These are phyloP conservation scores for Sinodicranocentrus sp. DNA, from an alignment of 2,888 invertebrate species.

Conservation along the genomic window DNA sequence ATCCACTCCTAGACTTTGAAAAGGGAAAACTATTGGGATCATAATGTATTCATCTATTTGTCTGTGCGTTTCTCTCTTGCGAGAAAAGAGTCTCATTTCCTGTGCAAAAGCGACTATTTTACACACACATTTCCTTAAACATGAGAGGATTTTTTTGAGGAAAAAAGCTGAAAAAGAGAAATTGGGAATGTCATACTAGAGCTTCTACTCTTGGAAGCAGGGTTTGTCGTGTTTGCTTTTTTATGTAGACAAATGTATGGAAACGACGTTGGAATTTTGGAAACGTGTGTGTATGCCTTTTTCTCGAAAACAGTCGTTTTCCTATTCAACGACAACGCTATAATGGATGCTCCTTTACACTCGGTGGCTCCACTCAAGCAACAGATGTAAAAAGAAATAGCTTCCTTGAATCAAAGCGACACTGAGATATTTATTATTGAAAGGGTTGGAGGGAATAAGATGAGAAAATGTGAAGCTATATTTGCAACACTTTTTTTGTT, in stretches of 20 bases:
- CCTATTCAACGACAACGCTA: background rate
- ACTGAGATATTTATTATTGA: background rate
- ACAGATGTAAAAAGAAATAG: constrained; percentile 14
- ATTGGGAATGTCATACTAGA: background rate
- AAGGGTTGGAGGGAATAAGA: background rate
- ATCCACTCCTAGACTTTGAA: too few species aligned
- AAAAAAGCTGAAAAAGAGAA: background rate
- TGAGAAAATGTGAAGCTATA: background rate
- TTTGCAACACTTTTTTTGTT: too few species aligned
- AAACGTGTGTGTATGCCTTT: background rate
- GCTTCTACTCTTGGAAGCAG: background rate
- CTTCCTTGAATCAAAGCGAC: background rate
- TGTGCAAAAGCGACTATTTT: background rate
- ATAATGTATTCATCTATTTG: too few species aligned
- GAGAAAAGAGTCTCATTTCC: background rate
- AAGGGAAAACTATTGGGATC: too few species aligned
- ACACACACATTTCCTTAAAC: background rate
- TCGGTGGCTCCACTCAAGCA: constrained; percentile 5
- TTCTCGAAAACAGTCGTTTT: background rate
- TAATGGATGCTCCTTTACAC: background rate
- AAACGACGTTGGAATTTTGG: background rate
- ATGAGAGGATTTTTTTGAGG: constrained; percentile 1
- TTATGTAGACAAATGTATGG: background rate
- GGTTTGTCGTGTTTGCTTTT: background rate
- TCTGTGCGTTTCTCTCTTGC: too few species aligned